These are phyloP conservation scores for Caprella mutica DNA, from an alignment of 2,888 invertebrate species.

Conservation along the genomic window DNA sequence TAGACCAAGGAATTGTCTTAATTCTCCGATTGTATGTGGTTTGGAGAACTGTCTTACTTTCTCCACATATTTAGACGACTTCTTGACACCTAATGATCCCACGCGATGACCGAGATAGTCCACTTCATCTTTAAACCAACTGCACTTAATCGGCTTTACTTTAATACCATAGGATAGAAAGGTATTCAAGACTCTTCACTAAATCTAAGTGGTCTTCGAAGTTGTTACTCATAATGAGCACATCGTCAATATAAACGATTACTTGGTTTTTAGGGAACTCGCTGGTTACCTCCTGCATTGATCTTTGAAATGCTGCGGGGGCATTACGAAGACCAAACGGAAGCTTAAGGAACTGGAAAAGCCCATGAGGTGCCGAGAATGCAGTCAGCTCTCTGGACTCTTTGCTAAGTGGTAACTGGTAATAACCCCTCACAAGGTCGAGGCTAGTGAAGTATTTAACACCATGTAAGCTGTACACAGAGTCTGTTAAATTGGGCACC, in stretches of 20 bases:
- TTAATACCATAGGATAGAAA: background rate
- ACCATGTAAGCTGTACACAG: conserved; percentile 4
- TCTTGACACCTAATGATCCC: background rate
- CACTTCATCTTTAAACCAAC: background rate
- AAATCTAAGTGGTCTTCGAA: background rate
- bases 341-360: background rate
- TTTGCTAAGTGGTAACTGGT: background rate
- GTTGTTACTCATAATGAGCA: background rate
- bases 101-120: background rate
- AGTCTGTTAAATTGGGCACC: background rate
- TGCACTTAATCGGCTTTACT: background rate
- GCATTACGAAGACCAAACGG: background rate
- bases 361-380: background rate
- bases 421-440: background rate
- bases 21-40: background rate
- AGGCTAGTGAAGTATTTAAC: conserved; percentile 8
- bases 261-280: background rate
- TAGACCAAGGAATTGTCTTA: background rate
- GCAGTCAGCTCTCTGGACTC: background rate
- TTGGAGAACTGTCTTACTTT: background rate
- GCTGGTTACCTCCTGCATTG: background rate
- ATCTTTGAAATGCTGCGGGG: background rate
- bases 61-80: background rate
- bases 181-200: background rate
- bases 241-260: background rate